Conservation (phyloP, 2,888 invertebrate genomes). For the Baronia brevicornis region DNA sequence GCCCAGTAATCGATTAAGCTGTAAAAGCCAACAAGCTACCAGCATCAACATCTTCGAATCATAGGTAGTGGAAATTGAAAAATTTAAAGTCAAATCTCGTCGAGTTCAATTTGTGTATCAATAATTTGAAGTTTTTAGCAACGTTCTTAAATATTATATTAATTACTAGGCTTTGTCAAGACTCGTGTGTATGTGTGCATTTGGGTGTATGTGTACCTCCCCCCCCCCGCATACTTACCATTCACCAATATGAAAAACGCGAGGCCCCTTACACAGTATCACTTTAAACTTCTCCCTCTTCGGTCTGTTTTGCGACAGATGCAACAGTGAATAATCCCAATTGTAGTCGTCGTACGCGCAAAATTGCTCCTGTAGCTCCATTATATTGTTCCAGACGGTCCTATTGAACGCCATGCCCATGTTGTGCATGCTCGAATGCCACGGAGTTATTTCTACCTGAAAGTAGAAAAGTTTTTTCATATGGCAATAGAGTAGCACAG, state of each 20-base stretch:
- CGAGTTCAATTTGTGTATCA: too few relatives aligned
- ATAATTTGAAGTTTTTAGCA: too few relatives aligned
- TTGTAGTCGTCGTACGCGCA: conserved; percentile 99
- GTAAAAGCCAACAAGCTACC: too few relatives aligned
- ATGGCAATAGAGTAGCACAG: too few relatives aligned
- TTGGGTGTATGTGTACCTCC: too few relatives aligned
- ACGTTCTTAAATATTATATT: too few relatives aligned
- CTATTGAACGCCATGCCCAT: conserved; percentile 99
- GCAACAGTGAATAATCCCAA: conserved; percentile 98
- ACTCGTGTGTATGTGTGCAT: too few relatives aligned
- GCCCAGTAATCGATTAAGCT: too few relatives aligned
- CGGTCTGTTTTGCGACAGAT: conserved; percentile 90
- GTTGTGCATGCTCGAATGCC: conserved; percentile 98
- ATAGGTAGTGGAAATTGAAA: conserved; percentile 7
- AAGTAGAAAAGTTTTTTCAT: conserved; percentile 23
- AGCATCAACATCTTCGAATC: too few relatives aligned
- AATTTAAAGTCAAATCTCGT: conserved; percentile 2
- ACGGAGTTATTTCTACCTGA: conserved; percentile 92
- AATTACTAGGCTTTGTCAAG: too few relatives aligned
- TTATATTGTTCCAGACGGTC: conserved; percentile 89
- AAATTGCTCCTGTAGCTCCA: conserved; percentile 88
- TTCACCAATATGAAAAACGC: conserved; percentile 99
- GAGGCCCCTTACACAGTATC: conserved; percentile 92
- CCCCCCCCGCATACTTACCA: too few relatives aligned
- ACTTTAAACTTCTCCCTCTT: conserved; percentile 84